Conservation (phyloP, 2,113 vertebrate genomes). For the Nibea coibor region DNA sequence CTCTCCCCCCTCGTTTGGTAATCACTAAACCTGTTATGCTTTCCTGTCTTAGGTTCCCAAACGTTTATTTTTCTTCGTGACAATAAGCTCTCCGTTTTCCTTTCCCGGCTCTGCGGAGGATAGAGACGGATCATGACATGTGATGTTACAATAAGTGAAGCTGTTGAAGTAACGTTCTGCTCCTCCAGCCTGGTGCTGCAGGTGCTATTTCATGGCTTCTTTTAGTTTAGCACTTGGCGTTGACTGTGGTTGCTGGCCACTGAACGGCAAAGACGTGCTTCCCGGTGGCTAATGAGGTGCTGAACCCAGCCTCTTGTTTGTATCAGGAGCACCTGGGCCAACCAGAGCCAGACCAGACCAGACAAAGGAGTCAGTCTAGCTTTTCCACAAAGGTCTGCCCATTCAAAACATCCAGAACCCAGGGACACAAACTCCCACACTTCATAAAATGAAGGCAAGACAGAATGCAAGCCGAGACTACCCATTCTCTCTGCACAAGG, state of each 20-base stretch:
- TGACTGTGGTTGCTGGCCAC: conserved; percentile 42
- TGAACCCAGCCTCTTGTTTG: conserved; percentile 69
- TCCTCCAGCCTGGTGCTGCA: conserved; percentile 47
- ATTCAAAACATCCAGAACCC: conserved; percentile 72
- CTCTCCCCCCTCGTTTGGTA: conserved; percentile 35
- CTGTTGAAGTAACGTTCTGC: conserved; percentile 33
- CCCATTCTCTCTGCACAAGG: conserved; percentile 75
- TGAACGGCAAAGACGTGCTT: conserved; percentile 57
- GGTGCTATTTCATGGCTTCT: conserved; percentile 59
- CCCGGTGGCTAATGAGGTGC: conserved; percentile 71
- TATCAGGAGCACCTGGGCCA: conserved; percentile 73
- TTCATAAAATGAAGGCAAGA: conserved; percentile 77
- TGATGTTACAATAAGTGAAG: conserved; percentile 27
- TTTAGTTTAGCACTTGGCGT: conserved; percentile 33
- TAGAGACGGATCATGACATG: conserved; percentile 33
- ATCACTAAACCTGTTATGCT: conserved; percentile 48
- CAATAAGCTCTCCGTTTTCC: conserved; percentile 43
- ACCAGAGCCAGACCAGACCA: conserved; percentile 55
- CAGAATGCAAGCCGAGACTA: conserved; percentile 57
- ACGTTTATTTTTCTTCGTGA: conserved; percentile 50
- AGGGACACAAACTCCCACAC: conserved; percentile 77
- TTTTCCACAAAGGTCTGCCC: conserved; percentile 61
- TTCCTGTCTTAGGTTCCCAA: conserved; percentile 55
- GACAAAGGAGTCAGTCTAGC: conserved; percentile 72
- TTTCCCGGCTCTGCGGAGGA: conserved; percentile 21